Evolutionary conservation across 2,797 vertebrate species (phyloP), one percentile per base, ranked within the genome.

Genomic region (Philypnodon macrostomus): DNA sequence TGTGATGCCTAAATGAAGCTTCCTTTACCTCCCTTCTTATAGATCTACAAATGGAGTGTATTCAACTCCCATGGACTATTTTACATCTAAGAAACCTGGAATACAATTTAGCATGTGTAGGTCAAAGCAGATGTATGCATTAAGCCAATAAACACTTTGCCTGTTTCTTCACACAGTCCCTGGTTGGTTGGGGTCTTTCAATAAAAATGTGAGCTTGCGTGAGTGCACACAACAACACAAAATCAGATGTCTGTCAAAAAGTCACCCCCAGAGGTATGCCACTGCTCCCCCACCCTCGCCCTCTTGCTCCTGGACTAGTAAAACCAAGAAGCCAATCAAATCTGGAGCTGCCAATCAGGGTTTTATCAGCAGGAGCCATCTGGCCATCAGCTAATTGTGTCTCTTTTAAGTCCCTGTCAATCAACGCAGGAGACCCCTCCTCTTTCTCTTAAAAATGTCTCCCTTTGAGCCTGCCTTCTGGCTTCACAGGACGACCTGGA

Each of bases 301-400:
- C 26, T 7, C 59, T 55, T 6, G 21, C 21, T 23, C 21, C 3
- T 6, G 6, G 6, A 23, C 21, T 23, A 41, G 39, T 41, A 41
- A 41, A 41, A 15, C 23, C 2, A 7, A 15, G 13, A 41, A 27
- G 5, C 39, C 39, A 26, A 41, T 41, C 39, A 41, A 41, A 41
- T 4, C 13, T 16, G 21, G n/a, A 41, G 7, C 23, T 41, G 39
- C 39, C 23, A 16, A 27, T 41, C 23, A 41, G 13, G 23, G 23
- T 26, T 41, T 41, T 41, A 26, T 87, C 81, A 89, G 77, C 75
- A 81, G 81, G 77, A 74, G 73, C 79, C 83, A 87, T 83, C 86
- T 87, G 80, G 75, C 78, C 61, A 18, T 73, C 76, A 80, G 86
- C 87, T 87, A 88, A 86, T 84, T 86, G 83, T 88, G 77, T 83